phyloP scores from a whole-genome alignment of 2,797 vertebrate species.

The Danio albolineatus region DNA sequence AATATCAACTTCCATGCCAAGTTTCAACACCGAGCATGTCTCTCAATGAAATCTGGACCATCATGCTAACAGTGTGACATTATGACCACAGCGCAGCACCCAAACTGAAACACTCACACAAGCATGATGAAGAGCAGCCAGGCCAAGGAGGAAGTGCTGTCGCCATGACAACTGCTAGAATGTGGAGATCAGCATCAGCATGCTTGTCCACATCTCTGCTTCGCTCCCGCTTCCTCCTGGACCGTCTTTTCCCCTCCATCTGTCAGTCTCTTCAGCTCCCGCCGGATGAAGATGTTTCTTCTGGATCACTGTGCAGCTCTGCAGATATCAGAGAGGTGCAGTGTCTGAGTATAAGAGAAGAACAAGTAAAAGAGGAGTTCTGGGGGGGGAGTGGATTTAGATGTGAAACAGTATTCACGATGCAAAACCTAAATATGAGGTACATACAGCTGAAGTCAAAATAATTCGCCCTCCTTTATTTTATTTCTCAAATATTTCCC shows the following conservation, averaged over 20 bases:
- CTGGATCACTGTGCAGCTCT: slow-evolving; percentile 27
- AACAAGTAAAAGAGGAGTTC: slow-evolving; percentile 4
- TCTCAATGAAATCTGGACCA: slow-evolving; percentile 17
- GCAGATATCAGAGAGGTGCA: slow-evolving; percentile 21
- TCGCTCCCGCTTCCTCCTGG: slow-evolving; percentile 33
- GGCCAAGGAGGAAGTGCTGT: slow-evolving; percentile 61
- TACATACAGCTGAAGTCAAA: too few species aligned
- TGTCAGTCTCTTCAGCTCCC: slow-evolving; percentile 36
- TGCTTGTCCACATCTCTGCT: slow-evolving; percentile 60
- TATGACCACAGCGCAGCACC: background rate
- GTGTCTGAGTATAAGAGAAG: slow-evolving; percentile 1
- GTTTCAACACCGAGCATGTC: slow-evolving; percentile 17
- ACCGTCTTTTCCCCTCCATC: slow-evolving; percentile 22
- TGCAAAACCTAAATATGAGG: too few species aligned
- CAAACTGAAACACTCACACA: slow-evolving; percentile 26
- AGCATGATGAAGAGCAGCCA: slow-evolving; percentile 36
- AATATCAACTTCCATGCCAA: slow-evolving; percentile 7
- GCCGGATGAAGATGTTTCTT: slow-evolving; percentile 42
- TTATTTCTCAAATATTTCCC: too few species aligned
- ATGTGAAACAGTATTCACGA: background rate
- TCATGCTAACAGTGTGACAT: background rate
- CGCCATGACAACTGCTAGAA: slow-evolving; percentile 69
- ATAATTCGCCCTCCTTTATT: too few species aligned
- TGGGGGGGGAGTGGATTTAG: background rate
- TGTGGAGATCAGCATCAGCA: slow-evolving; percentile 62